phyloP scores from a whole-genome alignment of 2,888 invertebrate species.

The Argyresthia albistria region DNA sequence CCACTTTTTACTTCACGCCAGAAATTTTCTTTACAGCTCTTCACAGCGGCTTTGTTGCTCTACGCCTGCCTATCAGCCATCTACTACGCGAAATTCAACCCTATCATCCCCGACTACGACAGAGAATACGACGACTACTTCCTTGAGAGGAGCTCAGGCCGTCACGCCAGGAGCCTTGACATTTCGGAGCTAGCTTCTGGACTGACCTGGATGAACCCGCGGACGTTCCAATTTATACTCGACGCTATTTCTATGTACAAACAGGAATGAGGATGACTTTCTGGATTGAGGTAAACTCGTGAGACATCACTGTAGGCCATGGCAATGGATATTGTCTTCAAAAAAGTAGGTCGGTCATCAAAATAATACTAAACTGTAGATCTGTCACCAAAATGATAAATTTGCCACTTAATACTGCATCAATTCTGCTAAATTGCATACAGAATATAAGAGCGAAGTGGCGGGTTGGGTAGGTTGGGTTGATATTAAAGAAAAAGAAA shows the following conservation, averaged over 20 bases:
- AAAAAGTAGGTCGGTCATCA: too few species aligned
- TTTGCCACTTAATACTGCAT: too few species aligned
- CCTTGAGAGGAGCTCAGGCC: conserved; percentile 76
- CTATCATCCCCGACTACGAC: conserved; percentile 83
- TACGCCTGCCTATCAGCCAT: conserved; percentile 90
- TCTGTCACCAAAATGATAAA: too few species aligned
- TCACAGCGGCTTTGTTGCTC: conserved; percentile 83
- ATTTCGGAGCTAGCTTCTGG: conserved; percentile 47
- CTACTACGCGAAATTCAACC: conserved; percentile 91
- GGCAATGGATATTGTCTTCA: too few species aligned
- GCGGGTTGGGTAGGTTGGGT: too few species aligned
- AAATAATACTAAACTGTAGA: too few species aligned
- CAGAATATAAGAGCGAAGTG: too few species aligned
- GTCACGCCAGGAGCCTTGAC: conserved; percentile 52
- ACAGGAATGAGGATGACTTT: conserved; percentile 24
- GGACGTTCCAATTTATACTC: conserved; percentile 78
- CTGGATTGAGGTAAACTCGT: too few species aligned
- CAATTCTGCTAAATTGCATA: too few species aligned
- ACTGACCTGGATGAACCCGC: conserved; percentile 70
- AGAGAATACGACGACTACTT: conserved; percentile 82
- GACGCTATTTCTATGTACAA: conserved; percentile 63
- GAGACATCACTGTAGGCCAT: too few species aligned
- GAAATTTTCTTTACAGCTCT: conserved; percentile 75
- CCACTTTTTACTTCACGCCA: too few species aligned
- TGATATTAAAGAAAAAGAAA: too few species aligned